Conservation (phyloP, 2,113 vertebrate species). For the Dunckerocampus dactyliophorus region DNA sequence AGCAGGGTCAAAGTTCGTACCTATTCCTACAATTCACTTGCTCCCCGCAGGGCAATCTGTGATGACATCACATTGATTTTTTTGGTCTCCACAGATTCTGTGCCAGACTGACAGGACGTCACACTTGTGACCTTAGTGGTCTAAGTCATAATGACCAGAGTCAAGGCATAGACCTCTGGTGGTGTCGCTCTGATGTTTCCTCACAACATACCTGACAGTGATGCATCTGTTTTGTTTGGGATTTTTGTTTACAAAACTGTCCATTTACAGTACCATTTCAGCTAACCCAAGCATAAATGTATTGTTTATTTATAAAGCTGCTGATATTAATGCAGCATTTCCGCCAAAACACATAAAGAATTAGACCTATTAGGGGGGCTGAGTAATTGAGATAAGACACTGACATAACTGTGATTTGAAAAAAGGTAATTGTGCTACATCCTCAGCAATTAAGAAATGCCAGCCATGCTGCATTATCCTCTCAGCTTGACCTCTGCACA, state of each 20-base stretch:
- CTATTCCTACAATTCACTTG: conserved; percentile 26
- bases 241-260: background rate
- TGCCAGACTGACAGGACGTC: conserved; percentile 13
- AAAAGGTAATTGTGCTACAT: conserved; percentile 34
- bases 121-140: conserved; percentile 23
- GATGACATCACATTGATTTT: conserved; percentile 51
- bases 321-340: conserved; percentile 33
- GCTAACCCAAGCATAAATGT: conserved; percentile 27
- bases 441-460: conserved; percentile 48
- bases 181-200: background rate
- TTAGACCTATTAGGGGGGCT: conserved; percentile 33
- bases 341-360: conserved; percentile 34
- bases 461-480: conserved; percentile 31
- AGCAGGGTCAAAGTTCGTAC: conserved; percentile 43
- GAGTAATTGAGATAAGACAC: conserved; percentile 39
- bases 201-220: background rate
- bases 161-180: conserved; percentile 30
- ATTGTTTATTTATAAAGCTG: conserved; percentile 37
- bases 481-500: conserved; percentile 20
- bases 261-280: conserved; percentile 14
- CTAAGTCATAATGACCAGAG: conserved; percentile 44
- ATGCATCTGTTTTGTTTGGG: background rate
- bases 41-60: conserved; percentile 26
- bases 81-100: conserved; percentile 8
- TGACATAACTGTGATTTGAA: conserved; percentile 42